Base-by-base conservation (phyloP, 2,113 vertebrate species). In the Girardinichthys multiradiatus region DNA sequence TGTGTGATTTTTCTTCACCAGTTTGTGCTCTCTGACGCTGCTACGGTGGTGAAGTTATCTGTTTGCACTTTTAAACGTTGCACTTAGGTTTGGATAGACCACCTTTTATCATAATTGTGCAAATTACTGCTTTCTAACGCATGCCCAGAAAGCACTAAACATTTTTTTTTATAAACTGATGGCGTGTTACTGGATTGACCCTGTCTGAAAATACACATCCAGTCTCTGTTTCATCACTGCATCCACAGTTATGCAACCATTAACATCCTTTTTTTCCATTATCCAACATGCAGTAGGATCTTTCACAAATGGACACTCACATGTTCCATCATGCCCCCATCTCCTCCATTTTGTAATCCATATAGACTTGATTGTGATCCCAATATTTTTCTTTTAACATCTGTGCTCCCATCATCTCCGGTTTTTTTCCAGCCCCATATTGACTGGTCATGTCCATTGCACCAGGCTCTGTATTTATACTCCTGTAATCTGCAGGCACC, bases 291-390 rank as follows among this genome's bases (percentile, higher is more conserved):
- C 83, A 59, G 37, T 69, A 63, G 28, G 65, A 79, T 33, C 64
- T 87, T 63, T 82, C 48, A 74, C 45, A 76, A 84, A 83, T 58
- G 75, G 79, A 67, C 71, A 8, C 12, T 33, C 37, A 26, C 70
- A 64, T 48, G 66, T 73, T 74, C 63, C 83, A 66, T 70, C 75
- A 14, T 19, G 37, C 64, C 21, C 48, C 39, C 4, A 28, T 75
- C 72, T 78, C 31, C 64, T 82, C 68, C 79, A 65, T 83, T 88
- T 80, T 85, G 80, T 91, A 89, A 91, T 92, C 90, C 88, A 76
- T 85, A 92, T 92, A 12, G 86, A 91, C 82, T 85, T 74, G 60
- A 57, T 80, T 70, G 86, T 84, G 89, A 89, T 89, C 83, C 87
- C 82, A 58, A 54, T 79, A 76, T 82, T 73, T 80, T 76, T 80